Evolutionary conservation across 2,113 vertebrate genomes (phyloP).

Genomic region (Paratilapia polleni): DNA sequence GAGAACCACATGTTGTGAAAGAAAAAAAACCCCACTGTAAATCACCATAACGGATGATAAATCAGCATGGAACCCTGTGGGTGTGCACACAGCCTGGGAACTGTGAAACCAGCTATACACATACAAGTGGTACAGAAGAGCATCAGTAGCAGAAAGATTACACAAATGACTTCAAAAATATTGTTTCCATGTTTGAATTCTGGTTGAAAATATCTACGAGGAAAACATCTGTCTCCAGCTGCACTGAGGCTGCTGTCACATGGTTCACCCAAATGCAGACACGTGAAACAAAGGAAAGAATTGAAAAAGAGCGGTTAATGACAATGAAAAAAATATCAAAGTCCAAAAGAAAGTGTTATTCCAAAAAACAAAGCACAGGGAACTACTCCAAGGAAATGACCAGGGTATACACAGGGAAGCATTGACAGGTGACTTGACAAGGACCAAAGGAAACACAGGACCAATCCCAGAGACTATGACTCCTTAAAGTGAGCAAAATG

Average conservation of each 20-base stretch:
- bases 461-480: too few relatives aligned
- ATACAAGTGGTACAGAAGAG: neutral
- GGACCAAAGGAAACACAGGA: too few relatives aligned
- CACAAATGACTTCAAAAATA: neutral
- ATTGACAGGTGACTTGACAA: too few relatives aligned
- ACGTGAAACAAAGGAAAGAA: too few relatives aligned
- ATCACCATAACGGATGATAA: conserved; percentile 17
- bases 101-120: neutral
- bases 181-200: neutral
- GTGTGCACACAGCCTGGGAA: neutral
- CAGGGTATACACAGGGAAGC: too few relatives aligned
- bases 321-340: too few relatives aligned
- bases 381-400: too few relatives aligned
- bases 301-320: too few relatives aligned
- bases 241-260: neutral
- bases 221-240: neutral
- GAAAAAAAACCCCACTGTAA: neutral
- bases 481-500: too few relatives aligned
- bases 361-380: too few relatives aligned
- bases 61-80: conserved; percentile 15
- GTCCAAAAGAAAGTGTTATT: too few relatives aligned
- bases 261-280: too few relatives aligned
- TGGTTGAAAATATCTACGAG: neutral
- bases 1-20: conserved; percentile 48
- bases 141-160: neutral